Percentiles rank a stretch among this genome's conserved stretches.
Conservation (phyloP, 1,140 invertebrate genomes). For the Formica selysi region DNA sequence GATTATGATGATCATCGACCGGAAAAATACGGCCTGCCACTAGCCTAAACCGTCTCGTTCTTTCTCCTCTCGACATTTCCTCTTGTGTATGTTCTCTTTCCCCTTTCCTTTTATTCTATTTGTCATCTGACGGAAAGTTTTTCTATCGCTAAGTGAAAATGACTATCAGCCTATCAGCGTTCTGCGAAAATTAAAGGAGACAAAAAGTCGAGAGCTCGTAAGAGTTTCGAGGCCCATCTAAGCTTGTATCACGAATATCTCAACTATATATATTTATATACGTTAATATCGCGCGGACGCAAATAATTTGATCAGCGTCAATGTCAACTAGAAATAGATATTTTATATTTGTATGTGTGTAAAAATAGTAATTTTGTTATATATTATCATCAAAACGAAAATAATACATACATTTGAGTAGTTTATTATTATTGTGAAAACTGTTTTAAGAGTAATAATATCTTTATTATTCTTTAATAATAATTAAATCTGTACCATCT, state of each 20-base stretch:
- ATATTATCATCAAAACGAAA: not conserved
- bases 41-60: not conserved
- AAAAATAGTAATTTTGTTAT: not conserved
- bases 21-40: constrained; percentile 49
- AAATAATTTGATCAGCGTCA: too few relatives aligned
- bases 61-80: constrained; percentile 17
- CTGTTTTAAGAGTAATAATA: not conserved
- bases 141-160: constrained; percentile 12
- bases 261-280: too few relatives aligned
- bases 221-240: not conserved
- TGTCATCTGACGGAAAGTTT: constrained; percentile 9
- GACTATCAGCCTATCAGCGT: not conserved
- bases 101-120: not conserved
- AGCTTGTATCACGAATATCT: too few relatives aligned
- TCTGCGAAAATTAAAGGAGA: not conserved
- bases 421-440: not conserved
- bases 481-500: not conserved
- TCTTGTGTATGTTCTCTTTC: not conserved
- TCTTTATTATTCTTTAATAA: too few relatives aligned
- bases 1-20: constrained; percentile 62
- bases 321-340: too few relatives aligned
- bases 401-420: not conserved
- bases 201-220: too few relatives aligned
- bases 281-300: too few relatives aligned
- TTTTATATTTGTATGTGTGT: too few relatives aligned